Percentiles rank a stretch among this genome's conserved stretches.
Evolutionary conservation across 2,797 vertebrate genomes (phyloP).

Genomic region (Cyprinella venusta): DNA sequence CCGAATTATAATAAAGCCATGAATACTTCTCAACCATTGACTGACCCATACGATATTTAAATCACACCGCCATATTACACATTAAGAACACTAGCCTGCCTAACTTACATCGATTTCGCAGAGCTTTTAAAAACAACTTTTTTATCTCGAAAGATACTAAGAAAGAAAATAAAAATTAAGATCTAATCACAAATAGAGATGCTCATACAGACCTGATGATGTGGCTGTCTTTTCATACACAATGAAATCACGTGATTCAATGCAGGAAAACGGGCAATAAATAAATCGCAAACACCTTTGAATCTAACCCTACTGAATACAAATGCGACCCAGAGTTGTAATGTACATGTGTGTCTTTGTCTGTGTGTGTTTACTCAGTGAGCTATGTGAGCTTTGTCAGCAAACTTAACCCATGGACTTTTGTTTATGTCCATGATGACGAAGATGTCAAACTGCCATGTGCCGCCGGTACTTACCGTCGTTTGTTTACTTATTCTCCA

Average conservation of each 20-base stretch:
- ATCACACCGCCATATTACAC: not conserved
- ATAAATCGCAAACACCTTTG: not conserved
- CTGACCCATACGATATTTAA: not conserved
- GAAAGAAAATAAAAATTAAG: not conserved
- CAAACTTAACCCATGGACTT: not conserved
- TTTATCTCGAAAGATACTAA: not conserved
- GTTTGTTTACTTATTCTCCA: not conserved
- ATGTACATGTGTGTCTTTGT: not conserved
- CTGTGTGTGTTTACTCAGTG: not conserved
- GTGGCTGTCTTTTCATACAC: not conserved
- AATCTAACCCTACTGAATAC: not conserved
- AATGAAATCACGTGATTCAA: not conserved
- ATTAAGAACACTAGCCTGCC: not conserved
- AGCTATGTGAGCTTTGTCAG: not conserved
- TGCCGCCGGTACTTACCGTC: not conserved
- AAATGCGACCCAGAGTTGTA: not conserved
- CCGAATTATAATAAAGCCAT: not conserved
- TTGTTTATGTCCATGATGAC: not conserved
- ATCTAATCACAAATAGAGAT: not conserved
- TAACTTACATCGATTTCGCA: not conserved
- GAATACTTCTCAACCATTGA: not conserved
- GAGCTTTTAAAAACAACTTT: not conserved
- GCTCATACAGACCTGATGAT: not conserved
- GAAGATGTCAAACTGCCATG: not conserved
- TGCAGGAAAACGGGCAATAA: not conserved